Evolutionary conservation across 1,140 invertebrate species (phyloP), one percentile per base, ranked within the genome.

Genomic region (Drosophila teissieri): DNA sequence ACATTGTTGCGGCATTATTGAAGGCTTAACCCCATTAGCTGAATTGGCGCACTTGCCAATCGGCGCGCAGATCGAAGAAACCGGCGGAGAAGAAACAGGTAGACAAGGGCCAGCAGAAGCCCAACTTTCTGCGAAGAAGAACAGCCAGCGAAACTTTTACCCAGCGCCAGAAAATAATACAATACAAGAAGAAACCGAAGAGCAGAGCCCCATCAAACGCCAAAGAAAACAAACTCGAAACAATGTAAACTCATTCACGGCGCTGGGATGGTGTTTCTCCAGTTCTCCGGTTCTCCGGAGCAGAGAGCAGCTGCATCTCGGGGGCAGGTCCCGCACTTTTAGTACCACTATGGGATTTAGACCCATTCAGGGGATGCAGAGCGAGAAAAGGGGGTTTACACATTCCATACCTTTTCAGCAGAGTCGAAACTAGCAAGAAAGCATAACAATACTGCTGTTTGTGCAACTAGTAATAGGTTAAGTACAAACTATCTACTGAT

Each of bases 31-130:
- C 84, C 83, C 83, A 88, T 88, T 88, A 88, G 83, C 79, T 83
- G 78, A 88, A 88, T 88, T 88, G 83, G 84, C 83, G 83, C 83
- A 89, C 83, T 88, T 88, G 83, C 84, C 83, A 88, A 88, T 86
- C 83, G 62, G 79, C 15, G 36, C 46, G 55, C 37, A 52, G 82
- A 84, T 86, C 82, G 62, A 73, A 44, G 34, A 55, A 63, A 53
- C 48, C 31, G 15, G 34, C 31, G 8, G 8, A 60, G 42, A 19
- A 45, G 42, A 79, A 86, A 78, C 82, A 82, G 82, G 83, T 88
- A 86, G 49, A 52, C 83, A 81, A 88, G 70, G 84, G 79, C 82
- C 80, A 62, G 39, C 31, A 60, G 80, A 78, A 78, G 60, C 46
- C 80, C 62, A 88, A 85, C 83, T 88, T 88, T 88, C 83, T 78